Evolutionary conservation across 2,797 vertebrate species (phyloP), one percentile per base, ranked within the genome.

Genomic region (Balearica regulorum): DNA sequence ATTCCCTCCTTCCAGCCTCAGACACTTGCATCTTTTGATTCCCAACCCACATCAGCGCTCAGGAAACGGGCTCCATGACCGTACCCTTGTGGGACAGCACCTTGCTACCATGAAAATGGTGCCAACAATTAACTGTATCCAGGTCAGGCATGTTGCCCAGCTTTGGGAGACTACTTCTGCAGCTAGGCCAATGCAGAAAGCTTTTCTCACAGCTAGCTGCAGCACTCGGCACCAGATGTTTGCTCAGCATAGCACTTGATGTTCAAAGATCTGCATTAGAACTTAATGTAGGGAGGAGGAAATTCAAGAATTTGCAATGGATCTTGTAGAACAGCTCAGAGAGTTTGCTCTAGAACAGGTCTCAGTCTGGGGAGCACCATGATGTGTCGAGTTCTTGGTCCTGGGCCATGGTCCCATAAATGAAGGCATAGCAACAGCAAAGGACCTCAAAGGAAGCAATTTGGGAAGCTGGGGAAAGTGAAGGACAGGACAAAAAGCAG

Each of bases 151-250:
- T 2, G 0, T 9, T 77, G 88, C 93, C 94, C 76, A 72, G 94
- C 72, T 81, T 80, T 90, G 49, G 77, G 77, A 94, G 72, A 61
- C 51, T 57, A 41, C 16, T 64, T 46, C 41, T 75, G 81, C 76
- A 82, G 76, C 39, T 5, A 14, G 79, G 41, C 69, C 79, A 91
- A 57, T 2, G 53, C 48, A 72, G 72, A 44, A 85, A 88, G 69
- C 87, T 93, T 88, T 93, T 39, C 90, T 78, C 72, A 68, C 79
- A 87, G 55, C 71, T 41, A 77, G 84, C 57, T 80, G 39, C 68
- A 83, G 87, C 82, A 28, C 84, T 91, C 89, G 10, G 57, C 71
- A 91, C 79, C 90, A 91, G 90, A 82, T 82, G 81, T 83, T 87
- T 89, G 60, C 92, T 89, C 83, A 89, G 75, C 68, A n/a, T 10